These are phyloP conservation scores for Clupea harengus DNA, from an alignment of 2,113 vertebrate genomes.

Conservation along the genomic window DNA sequence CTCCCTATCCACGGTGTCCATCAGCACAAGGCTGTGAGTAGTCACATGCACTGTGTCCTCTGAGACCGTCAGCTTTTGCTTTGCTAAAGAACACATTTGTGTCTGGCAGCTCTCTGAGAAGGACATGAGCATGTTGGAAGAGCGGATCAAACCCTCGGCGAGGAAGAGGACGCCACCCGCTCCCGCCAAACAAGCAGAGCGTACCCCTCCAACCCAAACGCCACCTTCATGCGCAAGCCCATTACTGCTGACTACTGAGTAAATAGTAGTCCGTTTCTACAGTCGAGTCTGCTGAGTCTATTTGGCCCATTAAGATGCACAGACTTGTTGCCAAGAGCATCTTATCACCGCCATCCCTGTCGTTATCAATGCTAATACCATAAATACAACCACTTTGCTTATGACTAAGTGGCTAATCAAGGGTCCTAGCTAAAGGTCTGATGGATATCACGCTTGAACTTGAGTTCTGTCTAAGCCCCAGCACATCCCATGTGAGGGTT, in stretches of 20 bases:
- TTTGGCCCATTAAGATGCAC: neutral
- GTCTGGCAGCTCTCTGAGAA: conserved; percentile 89
- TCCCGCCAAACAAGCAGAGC: conserved; percentile 80
- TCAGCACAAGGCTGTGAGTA: too few relatives aligned
- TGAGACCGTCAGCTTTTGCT: neutral
- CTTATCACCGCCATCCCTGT: neutral
- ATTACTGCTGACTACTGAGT: conserved; percentile 31
- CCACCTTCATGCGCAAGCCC: conserved; percentile 82
- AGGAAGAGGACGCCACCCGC: conserved; percentile 78
- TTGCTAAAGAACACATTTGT: neutral
- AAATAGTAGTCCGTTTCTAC: neutral
- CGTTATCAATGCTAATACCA: neutral
- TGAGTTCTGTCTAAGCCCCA: too few relatives aligned
- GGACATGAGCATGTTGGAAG: conserved; percentile 98
- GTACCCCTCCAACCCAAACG: conserved; percentile 73
- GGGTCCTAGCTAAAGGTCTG: neutral
- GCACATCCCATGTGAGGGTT: neutral
- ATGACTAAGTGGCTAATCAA: neutral
- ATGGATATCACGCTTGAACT: too few relatives aligned
- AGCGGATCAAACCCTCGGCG: conserved; percentile 93
- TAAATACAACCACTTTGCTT: neutral
- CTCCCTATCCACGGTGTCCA: neutral
- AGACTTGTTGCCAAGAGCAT: neutral
- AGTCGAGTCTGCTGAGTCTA: neutral
- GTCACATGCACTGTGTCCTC: too few relatives aligned